Percentiles rank a stretch among this genome's conserved stretches.
Conservation (phyloP, 2,113 vertebrate genomes). For the Coptodon rendalli region DNA sequence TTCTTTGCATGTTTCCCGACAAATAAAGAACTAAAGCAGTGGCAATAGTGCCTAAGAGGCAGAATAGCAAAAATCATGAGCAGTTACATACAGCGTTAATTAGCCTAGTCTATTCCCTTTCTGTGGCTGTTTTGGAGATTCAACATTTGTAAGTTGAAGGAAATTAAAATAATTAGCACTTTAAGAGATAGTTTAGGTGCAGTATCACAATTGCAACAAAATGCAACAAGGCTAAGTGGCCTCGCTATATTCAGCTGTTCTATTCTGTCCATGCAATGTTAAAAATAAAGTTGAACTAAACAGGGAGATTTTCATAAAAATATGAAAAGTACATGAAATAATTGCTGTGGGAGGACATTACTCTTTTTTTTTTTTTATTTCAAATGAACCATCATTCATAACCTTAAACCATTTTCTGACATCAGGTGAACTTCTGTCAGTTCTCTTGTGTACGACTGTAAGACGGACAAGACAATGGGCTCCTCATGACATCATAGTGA, state of each 20-base stretch:
- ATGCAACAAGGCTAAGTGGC: background rate
- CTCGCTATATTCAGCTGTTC: background rate
- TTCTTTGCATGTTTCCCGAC: background rate
- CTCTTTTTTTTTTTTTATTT: background rate
- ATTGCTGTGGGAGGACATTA: background rate
- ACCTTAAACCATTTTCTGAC: background rate
- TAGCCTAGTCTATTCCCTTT: background rate
- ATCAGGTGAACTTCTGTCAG: background rate
- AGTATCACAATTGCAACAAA: background rate
- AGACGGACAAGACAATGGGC: background rate
- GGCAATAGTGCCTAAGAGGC: background rate
- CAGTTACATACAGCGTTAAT: background rate
- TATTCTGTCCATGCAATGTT: background rate
- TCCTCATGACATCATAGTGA: background rate
- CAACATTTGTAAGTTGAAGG: background rate
- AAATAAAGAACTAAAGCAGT: background rate
- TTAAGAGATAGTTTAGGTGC: background rate
- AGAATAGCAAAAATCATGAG: background rate
- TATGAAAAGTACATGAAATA: background rate
- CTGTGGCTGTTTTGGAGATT: background rate
- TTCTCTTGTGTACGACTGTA: background rate
- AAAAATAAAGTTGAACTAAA: background rate
- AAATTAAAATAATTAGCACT: background rate
- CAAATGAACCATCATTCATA: background rate
- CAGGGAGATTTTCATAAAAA: background rate